phyloP scores from a whole-genome alignment of 1,140 invertebrate genomes.

The Acromyrmex heyeri region DNA sequence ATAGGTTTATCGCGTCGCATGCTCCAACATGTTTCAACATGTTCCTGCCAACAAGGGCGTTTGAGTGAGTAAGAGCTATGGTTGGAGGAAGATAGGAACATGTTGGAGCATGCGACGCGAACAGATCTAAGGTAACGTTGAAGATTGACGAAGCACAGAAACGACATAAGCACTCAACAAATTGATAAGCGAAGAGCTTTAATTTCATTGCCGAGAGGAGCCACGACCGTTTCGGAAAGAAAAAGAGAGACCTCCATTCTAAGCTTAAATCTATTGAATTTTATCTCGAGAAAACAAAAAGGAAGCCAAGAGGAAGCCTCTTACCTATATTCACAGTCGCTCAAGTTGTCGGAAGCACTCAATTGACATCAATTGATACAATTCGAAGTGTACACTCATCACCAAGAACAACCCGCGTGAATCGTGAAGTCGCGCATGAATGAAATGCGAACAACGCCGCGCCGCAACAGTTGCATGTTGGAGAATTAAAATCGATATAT shows the following conservation, averaged over 20 bases:
- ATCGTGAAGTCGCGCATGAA: background rate
- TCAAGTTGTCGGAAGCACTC: background rate
- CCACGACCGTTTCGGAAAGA: background rate
- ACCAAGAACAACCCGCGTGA: background rate
- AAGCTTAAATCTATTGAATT: background rate
- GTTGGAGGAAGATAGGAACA: too few species aligned
- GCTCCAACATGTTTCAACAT: too few species aligned
- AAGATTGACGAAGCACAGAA: too few species aligned
- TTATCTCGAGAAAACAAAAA: background rate
- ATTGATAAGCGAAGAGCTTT: background rate
- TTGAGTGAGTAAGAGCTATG: too few species aligned
- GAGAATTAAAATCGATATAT: background rate
- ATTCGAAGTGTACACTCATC: background rate
- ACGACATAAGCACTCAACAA: background rate
- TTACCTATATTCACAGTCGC: background rate
- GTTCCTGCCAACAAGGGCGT: too few species aligned
- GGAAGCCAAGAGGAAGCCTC: background rate
- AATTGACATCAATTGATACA: background rate
- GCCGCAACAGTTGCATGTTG: too few species aligned
- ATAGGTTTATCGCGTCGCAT: too few species aligned
- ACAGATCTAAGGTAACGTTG: too few species aligned
- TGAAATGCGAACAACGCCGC: background rate
- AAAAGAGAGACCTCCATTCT: background rate
- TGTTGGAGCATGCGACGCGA: too few species aligned
- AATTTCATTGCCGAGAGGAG: background rate